Percentiles rank a stretch among this genome's conserved stretches.
Conservation (phyloP, 2,888 invertebrate species). For the Ashinkailepas kermadecensis region DNA sequence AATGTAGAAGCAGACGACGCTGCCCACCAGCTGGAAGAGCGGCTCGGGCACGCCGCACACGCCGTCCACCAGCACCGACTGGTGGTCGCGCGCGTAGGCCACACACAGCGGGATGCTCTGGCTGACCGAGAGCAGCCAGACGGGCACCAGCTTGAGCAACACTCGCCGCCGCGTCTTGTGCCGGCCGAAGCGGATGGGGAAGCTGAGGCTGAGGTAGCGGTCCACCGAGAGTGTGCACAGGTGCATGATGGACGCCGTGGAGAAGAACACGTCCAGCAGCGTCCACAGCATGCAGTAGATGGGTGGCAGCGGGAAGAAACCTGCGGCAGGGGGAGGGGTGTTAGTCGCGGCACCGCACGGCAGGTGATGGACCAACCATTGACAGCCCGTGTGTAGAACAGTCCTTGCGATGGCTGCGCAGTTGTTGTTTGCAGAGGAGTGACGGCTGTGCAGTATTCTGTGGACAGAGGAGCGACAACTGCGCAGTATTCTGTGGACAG, state of each 20-base stretch:
- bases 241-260: slow-evolving; percentile 95
- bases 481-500: too few species aligned
- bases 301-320: slow-evolving; percentile 42
- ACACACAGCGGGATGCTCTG: slow-evolving; percentile 80
- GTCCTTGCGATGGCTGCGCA: too few species aligned
- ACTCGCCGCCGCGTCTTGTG: slow-evolving; percentile 79
- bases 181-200: slow-evolving; percentile 86
- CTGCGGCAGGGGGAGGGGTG: background rate
- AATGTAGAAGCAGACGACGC: slow-evolving; percentile 91
- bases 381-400: too few species aligned
- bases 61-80: slow-evolving; percentile 71
- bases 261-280: slow-evolving; percentile 88
- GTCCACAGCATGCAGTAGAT: slow-evolving; percentile 90
- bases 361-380: background rate
- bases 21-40: slow-evolving; percentile 82
- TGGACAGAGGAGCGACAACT: too few species aligned
- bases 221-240: slow-evolving; percentile 94
- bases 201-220: slow-evolving; percentile 80
- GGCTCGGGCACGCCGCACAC: slow-evolving; percentile 82
- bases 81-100: slow-evolving; percentile 80
- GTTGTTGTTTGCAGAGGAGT: too few species aligned
- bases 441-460: too few species aligned
- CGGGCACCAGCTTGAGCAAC: slow-evolving; percentile 81
- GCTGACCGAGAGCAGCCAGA: slow-evolving; percentile 85
- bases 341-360: background rate